A percentile compares a stretch with the other conserved stretches of the same genome.
phyloP scores from a whole-genome alignment of 2,888 invertebrate genomes.

The Teleogryllus oceanicus region DNA sequence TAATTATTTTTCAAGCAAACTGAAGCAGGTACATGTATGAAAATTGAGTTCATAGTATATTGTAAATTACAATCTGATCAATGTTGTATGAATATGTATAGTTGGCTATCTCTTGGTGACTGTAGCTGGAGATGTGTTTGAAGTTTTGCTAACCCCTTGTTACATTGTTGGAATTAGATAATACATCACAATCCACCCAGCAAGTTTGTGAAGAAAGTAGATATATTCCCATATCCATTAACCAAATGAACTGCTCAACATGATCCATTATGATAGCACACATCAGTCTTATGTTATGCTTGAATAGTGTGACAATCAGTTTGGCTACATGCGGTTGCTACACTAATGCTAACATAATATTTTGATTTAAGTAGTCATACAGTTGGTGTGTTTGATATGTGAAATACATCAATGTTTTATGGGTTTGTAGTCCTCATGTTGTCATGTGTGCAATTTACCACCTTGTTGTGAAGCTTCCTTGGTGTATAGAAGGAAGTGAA shows the following conservation, averaged over 20 bases:
- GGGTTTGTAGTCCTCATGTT: conserved; percentile 3
- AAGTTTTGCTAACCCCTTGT: conserved; percentile 9
- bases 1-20: too few relatives aligned
- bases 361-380: conserved; percentile 6
- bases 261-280: conserved; percentile 18
- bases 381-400: conserved; percentile 10
- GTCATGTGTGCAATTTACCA: conserved; percentile 10
- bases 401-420: conserved; percentile 9
- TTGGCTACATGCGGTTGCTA: conserved; percentile 6
- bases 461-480: background rate
- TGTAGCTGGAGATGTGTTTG: background rate
- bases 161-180: conserved; percentile 10
- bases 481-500: conserved; percentile 2
- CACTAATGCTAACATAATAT: conserved; percentile 9
- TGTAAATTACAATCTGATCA: too few relatives aligned
- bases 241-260: conserved; percentile 6
- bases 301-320: conserved; percentile 12
- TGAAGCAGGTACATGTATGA: too few relatives aligned
- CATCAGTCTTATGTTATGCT: background rate
- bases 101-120: background rate
- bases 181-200: conserved; percentile 18
- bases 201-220: conserved; percentile 4
- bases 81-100: too few relatives aligned
- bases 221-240: conserved; percentile 9
- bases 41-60: too few relatives aligned